A percentile compares a stretch with the other conserved stretches of the same genome.
phyloP scores from a whole-genome alignment of 2,888 invertebrate species.

The Thera britannica region DNA sequence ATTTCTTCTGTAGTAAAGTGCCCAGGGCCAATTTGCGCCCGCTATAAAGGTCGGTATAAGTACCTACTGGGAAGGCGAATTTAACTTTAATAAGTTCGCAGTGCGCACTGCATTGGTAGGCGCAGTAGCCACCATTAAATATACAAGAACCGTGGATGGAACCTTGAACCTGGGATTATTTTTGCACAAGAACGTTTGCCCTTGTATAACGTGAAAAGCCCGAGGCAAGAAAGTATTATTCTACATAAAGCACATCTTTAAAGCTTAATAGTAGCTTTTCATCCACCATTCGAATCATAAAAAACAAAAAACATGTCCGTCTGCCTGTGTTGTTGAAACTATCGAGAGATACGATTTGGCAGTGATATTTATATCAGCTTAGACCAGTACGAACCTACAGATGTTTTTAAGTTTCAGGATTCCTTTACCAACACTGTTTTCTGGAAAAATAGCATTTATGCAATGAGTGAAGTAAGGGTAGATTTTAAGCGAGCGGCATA shows the following conservation, averaged over 20 bases:
- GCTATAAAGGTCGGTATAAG: constrained; percentile 57
- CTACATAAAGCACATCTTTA: neutral
- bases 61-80: constrained; percentile 54
- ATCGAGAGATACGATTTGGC: too few species aligned
- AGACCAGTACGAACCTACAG: too few species aligned
- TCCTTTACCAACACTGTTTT: too few species aligned
- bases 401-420: too few species aligned
- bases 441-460: too few species aligned
- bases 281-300: too few species aligned
- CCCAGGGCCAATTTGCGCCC: constrained; percentile 41
- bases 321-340: too few species aligned
- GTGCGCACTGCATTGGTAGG: constrained; percentile 56
- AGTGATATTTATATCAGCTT: too few species aligned
- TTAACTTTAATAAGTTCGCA: constrained; percentile 76
- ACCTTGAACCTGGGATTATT: constrained; percentile 26
- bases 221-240: neutral
- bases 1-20: constrained; percentile 25
- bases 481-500: too few species aligned
- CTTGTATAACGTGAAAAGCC: neutral
- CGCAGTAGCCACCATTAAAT: constrained; percentile 28
- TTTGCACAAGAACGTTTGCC: neutral
- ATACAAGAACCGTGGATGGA: constrained; percentile 22
- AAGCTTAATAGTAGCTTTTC: too few species aligned
- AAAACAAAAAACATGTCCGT: too few species aligned
- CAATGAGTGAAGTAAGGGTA: too few species aligned